Evolutionary conservation across 2,797 vertebrate genomes (phyloP), one percentile per base, ranked within the genome.

Genomic region (Microctenopoma steveboyesi): DNA sequence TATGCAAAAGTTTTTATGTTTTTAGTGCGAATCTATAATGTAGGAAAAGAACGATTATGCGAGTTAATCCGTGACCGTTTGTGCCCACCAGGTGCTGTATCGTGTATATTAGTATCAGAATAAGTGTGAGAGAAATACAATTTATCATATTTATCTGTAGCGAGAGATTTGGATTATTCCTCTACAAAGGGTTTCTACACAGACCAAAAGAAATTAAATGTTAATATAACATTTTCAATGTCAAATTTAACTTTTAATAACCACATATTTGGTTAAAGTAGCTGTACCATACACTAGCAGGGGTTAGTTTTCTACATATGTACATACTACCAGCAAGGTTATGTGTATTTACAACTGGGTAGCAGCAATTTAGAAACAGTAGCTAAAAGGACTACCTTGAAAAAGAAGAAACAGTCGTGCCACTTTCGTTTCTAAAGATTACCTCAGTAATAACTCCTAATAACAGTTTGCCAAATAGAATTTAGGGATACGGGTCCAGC

Each of bases 151-250:
- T 42, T 63, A 60, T 66, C 33, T 48, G 56, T 58, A 63, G 52
- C 70, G 79, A 83, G 30, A 77, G 79, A 85, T 82, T 79, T 82
- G 56, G 64, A 78, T 78, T 74, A 69, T 69, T 82, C 62, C 47
- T 74, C 72, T 88, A 88, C 65, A 87, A 87, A 87, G 79, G 35
- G 28, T 82, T 84, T 85, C 77, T 73, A 88, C 62, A 81, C 48
- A 72, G 47, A 86, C 79, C 64, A 64, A 87, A 76, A 74, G 60
- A 87, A 89, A 82, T 65, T 3, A 87, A 92, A 93, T 93, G 90
- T 93, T 91, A 93, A 92, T 93, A 92, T 93, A 93, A 93, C 89
- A 93, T 93, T 91, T 90, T 85, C 79, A 54, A 83, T 85, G 86
- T 79, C 79, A 69, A 75, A 76, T 76, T 83, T 55, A 56, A 76